Conservation (phyloP, 2,888 invertebrate species). For the Aphidius colemani region DNA sequence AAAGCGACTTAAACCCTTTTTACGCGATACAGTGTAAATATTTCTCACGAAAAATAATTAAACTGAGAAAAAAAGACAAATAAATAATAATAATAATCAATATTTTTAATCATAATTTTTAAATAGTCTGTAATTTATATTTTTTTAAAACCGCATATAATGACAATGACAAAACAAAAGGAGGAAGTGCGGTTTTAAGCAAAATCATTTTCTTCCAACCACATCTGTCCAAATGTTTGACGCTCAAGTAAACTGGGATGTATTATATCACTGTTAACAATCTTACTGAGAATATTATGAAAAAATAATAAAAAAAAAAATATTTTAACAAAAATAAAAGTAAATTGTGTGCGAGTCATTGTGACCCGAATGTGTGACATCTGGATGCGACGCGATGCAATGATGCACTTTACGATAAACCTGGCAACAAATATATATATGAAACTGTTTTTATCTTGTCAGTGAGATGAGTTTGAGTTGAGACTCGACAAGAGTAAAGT, state of each 20-base stretch:
- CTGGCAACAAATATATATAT: not conserved
- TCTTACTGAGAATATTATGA: not conserved
- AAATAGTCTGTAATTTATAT: not conserved
- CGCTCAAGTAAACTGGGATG: slow-evolving; percentile 19
- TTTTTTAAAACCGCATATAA: not conserved
- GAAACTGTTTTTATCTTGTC: not conserved
- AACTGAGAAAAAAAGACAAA: too few species aligned
- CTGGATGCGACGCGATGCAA: slow-evolving; percentile 20
- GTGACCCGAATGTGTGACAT: slow-evolving; percentile 24
- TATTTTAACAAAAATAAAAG: too few species aligned
- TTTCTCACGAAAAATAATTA: too few species aligned
- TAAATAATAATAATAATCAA: too few species aligned
- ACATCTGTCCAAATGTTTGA: slow-evolving; percentile 24
- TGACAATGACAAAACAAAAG: too few species aligned
- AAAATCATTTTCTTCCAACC: not conserved
- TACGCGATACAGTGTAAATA: too few species aligned
- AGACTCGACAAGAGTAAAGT: not conserved
- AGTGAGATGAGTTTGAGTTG: not conserved
- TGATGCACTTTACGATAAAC: slow-evolving; percentile 19
- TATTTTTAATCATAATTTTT: too few species aligned
- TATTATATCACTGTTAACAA: slow-evolving; percentile 18
- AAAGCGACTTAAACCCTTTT: too few species aligned
- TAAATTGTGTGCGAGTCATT: slow-evolving; percentile 1
- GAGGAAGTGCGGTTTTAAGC: too few species aligned
- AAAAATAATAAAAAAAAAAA: too few species aligned